Base-by-base conservation (phyloP, 2,113 vertebrate species). In the Anolis sagrei region DNA sequence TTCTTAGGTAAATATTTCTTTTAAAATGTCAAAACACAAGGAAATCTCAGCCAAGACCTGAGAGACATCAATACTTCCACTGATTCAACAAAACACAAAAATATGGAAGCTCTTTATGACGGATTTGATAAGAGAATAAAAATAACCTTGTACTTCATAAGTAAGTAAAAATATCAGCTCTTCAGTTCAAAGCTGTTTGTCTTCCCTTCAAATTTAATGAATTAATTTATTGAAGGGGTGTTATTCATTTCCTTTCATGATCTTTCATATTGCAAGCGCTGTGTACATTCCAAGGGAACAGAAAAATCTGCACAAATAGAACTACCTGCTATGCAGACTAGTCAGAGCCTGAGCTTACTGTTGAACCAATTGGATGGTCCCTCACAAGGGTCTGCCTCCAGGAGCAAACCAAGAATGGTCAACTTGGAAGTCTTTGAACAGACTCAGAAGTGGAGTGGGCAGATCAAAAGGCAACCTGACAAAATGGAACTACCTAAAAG, bases 21-120 rank as follows among this genome's bases (percentile, higher is more conserved):
- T 44, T 44, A 44, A 44, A 44, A 44, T 44, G 39, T 44, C 39
- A 44, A 44, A 44, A 44, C 39, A 44, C 39, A 44, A 44, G 39
- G 39, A 54, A 54, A 54, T 73, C 16, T 90, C 72, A n/a, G 76
- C 79, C 87, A 81, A 62, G 81, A 76, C 51, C 39, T 91, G 84
- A 94, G 70, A 94, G 75, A 23, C 3, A 27, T 48, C 81, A 83
- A 92, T 92, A 36, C 64, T 83, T 54, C 72, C n/a, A 44, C 44
- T 66, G 44, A 48, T 76, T 76, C n/a, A 82, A 85, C 86, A 72
- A 3, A 1, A 0, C 36, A 14, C 64, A 88, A 79, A 92, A 85
- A n/a, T 62, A 62, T 83, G 72, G 70, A 32, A 4, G 72, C 14
- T 86, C 3, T 80, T 29, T 82, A 82, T 83, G 69, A 48, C n/a